Evolutionary conservation across 30 jellyfish, hydroid and myxozoan genomes (phyloP).

Genomic region (Chironex yamaguchii): DNA sequence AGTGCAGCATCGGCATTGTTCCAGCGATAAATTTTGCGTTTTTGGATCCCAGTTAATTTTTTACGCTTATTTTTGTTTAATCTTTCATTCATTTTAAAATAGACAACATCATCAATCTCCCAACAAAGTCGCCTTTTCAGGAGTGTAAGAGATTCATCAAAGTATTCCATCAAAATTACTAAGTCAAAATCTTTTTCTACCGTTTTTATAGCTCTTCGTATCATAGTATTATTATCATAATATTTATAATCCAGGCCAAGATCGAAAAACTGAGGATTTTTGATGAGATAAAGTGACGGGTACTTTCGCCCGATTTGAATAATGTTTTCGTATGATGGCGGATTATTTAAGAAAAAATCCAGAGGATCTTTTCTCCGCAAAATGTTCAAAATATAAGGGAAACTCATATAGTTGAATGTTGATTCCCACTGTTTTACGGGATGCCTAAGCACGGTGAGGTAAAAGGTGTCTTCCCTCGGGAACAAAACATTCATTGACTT

Average conservation of each 20-base stretch:
- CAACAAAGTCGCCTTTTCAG: conserved; percentile 96
- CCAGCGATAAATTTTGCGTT: conserved; percentile 77
- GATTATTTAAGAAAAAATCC: conserved; percentile 82
- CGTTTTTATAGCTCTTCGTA: conserved; percentile 77
- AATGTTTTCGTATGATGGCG: conserved; percentile 76
- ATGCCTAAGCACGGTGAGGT: conserved; percentile 83
- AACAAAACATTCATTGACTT: conserved; percentile 83
- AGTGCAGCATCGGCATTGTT: conserved; percentile 90
- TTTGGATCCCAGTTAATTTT: conserved; percentile 64
- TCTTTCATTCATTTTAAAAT: conserved; percentile 94
- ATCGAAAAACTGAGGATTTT: conserved; percentile 92
- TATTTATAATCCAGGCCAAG: conserved; percentile 85
- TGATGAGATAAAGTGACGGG: conserved; percentile 82
- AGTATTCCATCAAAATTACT: conserved; percentile 92
- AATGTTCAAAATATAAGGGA: conserved; percentile 84
- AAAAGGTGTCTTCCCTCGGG: conserved; percentile 84
- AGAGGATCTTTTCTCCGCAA: conserved; percentile 80
- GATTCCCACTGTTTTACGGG: conserved; percentile 98
- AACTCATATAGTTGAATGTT: conserved; percentile 92
- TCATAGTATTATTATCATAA: conserved; percentile 75
- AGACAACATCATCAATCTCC: conserved; percentile 93
- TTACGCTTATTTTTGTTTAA: conserved; percentile 81
- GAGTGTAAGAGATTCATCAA: conserved; percentile 94
- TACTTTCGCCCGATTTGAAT: conserved; percentile 70
- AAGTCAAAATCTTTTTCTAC: conserved; percentile 85